Conservation (phyloP, 2,797 vertebrate species). For the Betta splendens region DNA sequence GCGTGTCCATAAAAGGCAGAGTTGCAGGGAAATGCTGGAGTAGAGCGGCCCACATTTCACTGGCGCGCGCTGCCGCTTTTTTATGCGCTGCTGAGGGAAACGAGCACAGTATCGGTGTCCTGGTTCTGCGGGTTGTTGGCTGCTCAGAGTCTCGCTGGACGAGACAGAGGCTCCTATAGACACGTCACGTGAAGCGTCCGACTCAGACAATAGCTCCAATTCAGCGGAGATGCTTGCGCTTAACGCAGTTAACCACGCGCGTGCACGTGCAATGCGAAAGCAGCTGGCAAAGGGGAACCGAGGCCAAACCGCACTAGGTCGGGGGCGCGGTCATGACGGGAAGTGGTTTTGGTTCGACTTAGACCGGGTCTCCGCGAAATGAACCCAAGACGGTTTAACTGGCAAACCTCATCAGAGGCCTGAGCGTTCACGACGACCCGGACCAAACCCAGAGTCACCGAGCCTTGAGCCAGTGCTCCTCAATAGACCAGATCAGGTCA, state of each 20-base stretch:
- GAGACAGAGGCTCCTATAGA: slow-evolving; percentile 8
- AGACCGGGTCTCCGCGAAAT: no score
- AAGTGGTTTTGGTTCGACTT: no score
- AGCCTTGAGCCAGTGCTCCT: no score
- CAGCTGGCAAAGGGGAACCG: no score
- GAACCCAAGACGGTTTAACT: no score
- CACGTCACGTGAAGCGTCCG: slow-evolving; percentile 42
- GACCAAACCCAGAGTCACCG: no score
- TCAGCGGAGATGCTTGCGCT: slow-evolving; percentile 29
- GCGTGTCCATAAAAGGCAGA: slow-evolving; percentile 76
- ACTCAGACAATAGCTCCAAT: slow-evolving; percentile 39
- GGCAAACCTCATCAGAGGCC: background rate
- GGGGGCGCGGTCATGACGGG: no score
- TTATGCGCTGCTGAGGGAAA: background rate
- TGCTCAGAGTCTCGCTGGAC: background rate
- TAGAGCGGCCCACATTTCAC: slow-evolving; percentile 5
- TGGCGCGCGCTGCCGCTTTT: background rate
- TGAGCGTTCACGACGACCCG: no score
- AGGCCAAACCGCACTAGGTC: no score
- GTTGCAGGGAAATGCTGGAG: slow-evolving; percentile 14
- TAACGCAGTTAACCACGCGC: slow-evolving; percentile 35
- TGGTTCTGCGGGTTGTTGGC: no score
- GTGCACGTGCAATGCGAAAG: slow-evolving; percentile 1
- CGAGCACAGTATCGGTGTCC: background rate
- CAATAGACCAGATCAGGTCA: no score